Base-by-base conservation (phyloP, 1,140 invertebrate species). In the Hyposmocoma kahamanoa region DNA sequence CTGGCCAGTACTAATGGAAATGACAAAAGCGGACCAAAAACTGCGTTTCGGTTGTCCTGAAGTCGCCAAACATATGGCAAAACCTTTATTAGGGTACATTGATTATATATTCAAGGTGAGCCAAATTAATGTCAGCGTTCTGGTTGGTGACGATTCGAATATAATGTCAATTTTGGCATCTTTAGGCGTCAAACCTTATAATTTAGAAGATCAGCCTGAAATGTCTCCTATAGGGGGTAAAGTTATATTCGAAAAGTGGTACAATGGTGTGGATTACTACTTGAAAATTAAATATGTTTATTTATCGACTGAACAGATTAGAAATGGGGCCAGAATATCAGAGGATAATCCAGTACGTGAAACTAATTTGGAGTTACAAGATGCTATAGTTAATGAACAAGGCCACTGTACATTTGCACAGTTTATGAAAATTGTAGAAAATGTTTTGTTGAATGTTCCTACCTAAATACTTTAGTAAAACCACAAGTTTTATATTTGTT, bases 211-310 rank as follows among this genome's bases (percentile, higher is more conserved):
- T 43, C 74, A 69, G 13, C 62, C 63, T 53, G 71, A 75, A 47
- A 62, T 56, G 8, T 72, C 62, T 11, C 81, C 81, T 0, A 59
- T 82, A 17, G 76, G 78, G 6, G 77, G 78, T n/a, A 81, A 80
- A 49, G 18, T 84, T 6, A 67, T 84, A 3, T 81, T 84, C 49
- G 67, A 84, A 57, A 84, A 74, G 38, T 84, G 71, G 76, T 47
- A 49, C 6, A 56, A 74, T 46, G 43, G 42, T n/a, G 53, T 54
- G 9, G 41, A 50, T 18, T 47, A 65, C 30, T 74, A 71, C 34
- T 59, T 84, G 17, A 79, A 77, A 64, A 50, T 82, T 5, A 47
- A 72, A 34, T 84, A 73, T 56, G 52, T 84, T 3, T 84, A 84
- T 60, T 71, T 71, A 51, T 65, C 62, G 0, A 62, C 48, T 17